Conservation (phyloP, 2,888 invertebrate species). For the Sarcophaga subvicina region DNA sequence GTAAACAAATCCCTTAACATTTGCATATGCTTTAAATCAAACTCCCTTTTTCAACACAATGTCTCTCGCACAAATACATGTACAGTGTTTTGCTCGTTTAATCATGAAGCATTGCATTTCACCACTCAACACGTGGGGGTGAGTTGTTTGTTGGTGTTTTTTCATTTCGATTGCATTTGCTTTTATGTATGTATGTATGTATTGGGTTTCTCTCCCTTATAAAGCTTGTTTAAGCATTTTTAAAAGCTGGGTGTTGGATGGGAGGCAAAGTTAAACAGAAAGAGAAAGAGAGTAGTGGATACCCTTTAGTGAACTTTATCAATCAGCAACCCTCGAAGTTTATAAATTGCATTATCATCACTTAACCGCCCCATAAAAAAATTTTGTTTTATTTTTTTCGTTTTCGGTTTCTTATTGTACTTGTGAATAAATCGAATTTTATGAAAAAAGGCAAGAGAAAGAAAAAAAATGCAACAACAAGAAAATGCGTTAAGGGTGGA, state of each 20-base stretch:
- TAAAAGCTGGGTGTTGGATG: not conserved
- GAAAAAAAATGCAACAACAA: conserved; percentile 8
- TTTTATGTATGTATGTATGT: not conserved
- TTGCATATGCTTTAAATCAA: conserved; percentile 56
- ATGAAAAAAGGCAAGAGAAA: conserved; percentile 6
- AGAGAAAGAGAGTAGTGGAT: conserved; percentile 16
- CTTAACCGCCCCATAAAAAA: conserved; percentile 38
- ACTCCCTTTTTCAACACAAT: conserved; percentile 25
- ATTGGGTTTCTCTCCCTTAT: not conserved
- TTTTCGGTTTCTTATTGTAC: not conserved
- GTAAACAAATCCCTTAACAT: conserved; percentile 7
- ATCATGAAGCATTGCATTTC: conserved; percentile 7
- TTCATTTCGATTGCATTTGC: not conserved
- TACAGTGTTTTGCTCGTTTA: conserved; percentile 4
- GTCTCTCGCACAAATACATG: not conserved
- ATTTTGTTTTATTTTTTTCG: not conserved
- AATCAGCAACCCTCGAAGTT: conserved; percentile 58
- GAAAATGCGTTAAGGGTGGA: conserved; percentile 4
- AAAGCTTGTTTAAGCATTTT: not conserved
- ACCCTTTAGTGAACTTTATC: conserved; percentile 27
- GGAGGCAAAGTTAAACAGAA: not conserved
- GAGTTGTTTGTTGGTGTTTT: conserved; percentile 33
- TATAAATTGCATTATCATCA: conserved; percentile 54
- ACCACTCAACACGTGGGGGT: conserved; percentile 37
- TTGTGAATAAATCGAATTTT: conserved; percentile 43